A percentile compares a stretch with the other conserved stretches of the same genome.
These are phyloP conservation scores for Ligdia adustata DNA, from an alignment of 2,888 invertebrate genomes.

Conservation along the genomic window DNA sequence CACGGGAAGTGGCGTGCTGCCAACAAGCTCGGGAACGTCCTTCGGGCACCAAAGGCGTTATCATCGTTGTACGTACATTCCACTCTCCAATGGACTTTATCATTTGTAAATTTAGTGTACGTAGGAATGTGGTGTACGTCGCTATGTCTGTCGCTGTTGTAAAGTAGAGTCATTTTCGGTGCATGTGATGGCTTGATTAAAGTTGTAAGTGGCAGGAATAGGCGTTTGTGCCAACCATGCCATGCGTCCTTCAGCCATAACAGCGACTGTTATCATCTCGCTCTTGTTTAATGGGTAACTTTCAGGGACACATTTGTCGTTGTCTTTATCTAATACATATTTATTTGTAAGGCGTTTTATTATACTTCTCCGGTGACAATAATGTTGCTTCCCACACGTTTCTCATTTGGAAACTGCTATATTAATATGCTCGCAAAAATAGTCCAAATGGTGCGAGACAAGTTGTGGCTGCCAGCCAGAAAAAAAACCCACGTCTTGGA, in stretches of 20 bases:
- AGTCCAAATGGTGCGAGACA: constrained; percentile 26
- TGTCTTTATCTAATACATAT: background rate
- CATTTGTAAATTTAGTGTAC: constrained; percentile 20
- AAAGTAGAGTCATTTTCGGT: too few species aligned
- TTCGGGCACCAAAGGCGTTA: constrained; percentile 47
- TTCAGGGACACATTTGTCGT: too few species aligned
- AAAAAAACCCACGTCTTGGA: constrained; percentile 35
- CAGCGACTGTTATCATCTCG: constrained; percentile 12
- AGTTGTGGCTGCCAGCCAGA: constrained; percentile 48
- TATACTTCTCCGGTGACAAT: background rate
- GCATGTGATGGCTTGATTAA: constrained; percentile 1
- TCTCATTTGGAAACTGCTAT: constrained; percentile 12
- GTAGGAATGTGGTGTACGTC: constrained; percentile 10
- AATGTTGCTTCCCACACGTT: constrained; percentile 18
- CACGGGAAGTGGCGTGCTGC: constrained; percentile 64
- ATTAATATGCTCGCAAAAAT: constrained; percentile 29
- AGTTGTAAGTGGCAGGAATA: constrained; percentile 5
- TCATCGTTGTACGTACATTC: constrained; percentile 45
- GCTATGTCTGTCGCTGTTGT: background rate
- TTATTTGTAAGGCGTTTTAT: background rate
- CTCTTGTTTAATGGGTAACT: too few species aligned
- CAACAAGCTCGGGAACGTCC: constrained; percentile 55
- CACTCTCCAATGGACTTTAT: constrained; percentile 51
- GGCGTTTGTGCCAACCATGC: constrained; percentile 8
- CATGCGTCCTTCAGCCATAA: constrained; percentile 12